Evolutionary conservation across 1,140 invertebrate genomes (phyloP), one percentile per base, ranked within the genome.

Genomic region (Drosophila ficusphila): DNA sequence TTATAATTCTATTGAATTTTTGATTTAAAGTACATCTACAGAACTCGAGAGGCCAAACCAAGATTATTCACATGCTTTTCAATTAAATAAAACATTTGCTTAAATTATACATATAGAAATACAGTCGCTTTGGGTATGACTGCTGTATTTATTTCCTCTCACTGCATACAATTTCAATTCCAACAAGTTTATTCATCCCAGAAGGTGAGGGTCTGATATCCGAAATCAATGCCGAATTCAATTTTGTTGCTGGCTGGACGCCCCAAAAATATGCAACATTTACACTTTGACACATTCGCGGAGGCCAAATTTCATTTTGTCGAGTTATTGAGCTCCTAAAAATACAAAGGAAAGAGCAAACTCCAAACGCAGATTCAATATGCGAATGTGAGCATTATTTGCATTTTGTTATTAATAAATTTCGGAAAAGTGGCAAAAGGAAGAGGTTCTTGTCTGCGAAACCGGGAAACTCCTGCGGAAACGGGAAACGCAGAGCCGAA

Each of bases 351-450:
- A 77, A 52, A 34, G 46, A 47, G 51, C 29, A 18, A 31, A 25
- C 36, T 34, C 18, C 9, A 7, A 33, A 11, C 12, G 19, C 11
- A 18, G 38, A 53, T 67, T 16, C 46, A 34, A 41, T 41, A 39
- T 51, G 46, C 51, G 41, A 33, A 44, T 51, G 44, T 14, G 33
- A 67, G 31, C 41, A 70, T 65, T 82, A 77, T 82, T 82, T 82
- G 73, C 78, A 82, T 82, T 82, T 77, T 82, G 78, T 82, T 82
- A 82, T 82, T 82, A 82, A 82, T 82, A 77, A 82, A 79, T 76
- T 67, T 71, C 21, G 65, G 34, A 79, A 48, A 58, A 49, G n/a
- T n/a, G 48, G 64, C 51, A 34, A 57, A 47, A 53, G 60, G 67
- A 51, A 31, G 38, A 2, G 25, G 8, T 9, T 12, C 27, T 12